A percentile compares a stretch with the other conserved stretches of the same genome.
Evolutionary conservation across 2,888 invertebrate genomes (phyloP).

Genomic region (Panopea generosa): DNA sequence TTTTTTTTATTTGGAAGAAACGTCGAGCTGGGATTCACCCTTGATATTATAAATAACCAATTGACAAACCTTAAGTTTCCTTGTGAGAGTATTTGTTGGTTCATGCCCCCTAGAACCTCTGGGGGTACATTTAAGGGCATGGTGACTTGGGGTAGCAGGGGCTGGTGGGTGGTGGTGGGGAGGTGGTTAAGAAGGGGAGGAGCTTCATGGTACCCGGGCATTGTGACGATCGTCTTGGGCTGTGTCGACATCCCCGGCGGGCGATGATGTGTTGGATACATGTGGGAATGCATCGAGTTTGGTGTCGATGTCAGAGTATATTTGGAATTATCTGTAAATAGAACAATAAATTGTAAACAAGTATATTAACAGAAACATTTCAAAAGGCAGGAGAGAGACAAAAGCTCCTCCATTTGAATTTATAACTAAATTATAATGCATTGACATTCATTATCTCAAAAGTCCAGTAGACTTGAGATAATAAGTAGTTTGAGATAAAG

Average conservation of each 20-base stretch:
- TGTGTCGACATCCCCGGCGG: conserved; percentile 64
- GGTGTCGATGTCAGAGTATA: conserved; percentile 55
- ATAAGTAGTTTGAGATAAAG: too few relatives aligned
- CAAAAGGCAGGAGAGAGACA: too few relatives aligned
- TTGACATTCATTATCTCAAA: too few relatives aligned
- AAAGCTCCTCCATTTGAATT: too few relatives aligned
- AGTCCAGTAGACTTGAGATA: too few relatives aligned
- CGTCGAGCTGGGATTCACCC: too few relatives aligned
- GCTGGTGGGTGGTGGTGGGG: conserved; percentile 57
- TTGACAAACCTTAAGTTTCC: conserved; percentile 73
- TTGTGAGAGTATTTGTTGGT: conserved; percentile 72
- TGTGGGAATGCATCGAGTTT: conserved; percentile 69
- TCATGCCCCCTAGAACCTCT: conserved; percentile 63
- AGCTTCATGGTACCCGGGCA: conserved; percentile 74
- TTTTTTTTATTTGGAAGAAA: too few relatives aligned
- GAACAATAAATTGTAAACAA: neutral
- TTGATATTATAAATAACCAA: too few relatives aligned
- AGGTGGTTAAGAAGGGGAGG: conserved; percentile 77
- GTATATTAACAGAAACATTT: neutral
- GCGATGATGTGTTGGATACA: conserved; percentile 70
- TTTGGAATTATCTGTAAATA: conserved; percentile 58
- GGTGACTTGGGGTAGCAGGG: conserved; percentile 63
- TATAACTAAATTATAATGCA: too few relatives aligned
- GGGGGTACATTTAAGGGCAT: conserved; percentile 66
- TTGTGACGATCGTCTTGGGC: conserved; percentile 45